Evolutionary conservation across 2,797 vertebrate species (phyloP).

Genomic region (Hoplostethus atlanticus): DNA sequence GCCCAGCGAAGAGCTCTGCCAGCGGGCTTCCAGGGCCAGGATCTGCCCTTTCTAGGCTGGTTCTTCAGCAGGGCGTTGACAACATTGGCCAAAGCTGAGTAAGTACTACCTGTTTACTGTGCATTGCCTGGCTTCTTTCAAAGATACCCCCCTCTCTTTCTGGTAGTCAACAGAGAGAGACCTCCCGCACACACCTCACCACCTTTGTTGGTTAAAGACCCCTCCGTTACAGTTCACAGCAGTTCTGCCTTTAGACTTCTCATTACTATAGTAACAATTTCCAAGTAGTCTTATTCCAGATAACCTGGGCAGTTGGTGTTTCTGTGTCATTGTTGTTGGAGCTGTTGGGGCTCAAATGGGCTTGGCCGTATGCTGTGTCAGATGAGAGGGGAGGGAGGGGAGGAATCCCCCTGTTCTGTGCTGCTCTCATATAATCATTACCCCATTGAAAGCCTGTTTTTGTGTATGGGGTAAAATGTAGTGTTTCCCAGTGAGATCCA

Average conservation of each 20-base stretch:
- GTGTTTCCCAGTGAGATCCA: slow-evolving; percentile 9
- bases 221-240: slow-evolving; percentile 57
- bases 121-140: slow-evolving; percentile 28
- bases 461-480: slow-evolving; percentile 30
- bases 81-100: slow-evolving; percentile 94
- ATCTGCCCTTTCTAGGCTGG: slow-evolving; percentile 98
- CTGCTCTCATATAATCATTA: slow-evolving; percentile 25
- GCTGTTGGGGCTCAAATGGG: slow-evolving; percentile 59
- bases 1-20: slow-evolving; percentile 90
- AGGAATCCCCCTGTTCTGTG: slow-evolving; percentile 59
- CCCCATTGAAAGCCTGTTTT: slow-evolving; percentile 28
- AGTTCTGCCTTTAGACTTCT: slow-evolving; percentile 40
- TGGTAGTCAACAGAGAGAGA: slow-evolving; percentile 24
- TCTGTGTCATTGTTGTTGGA: slow-evolving; percentile 59
- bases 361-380: slow-evolving; percentile 73
- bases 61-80: slow-evolving; percentile 95
- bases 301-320: slow-evolving; percentile 58
- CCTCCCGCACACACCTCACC: slow-evolving; percentile 48
- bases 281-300: slow-evolving; percentile 63
- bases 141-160: slow-evolving; percentile 30
- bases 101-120: slow-evolving; percentile 84
- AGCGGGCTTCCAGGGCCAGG: slow-evolving; percentile 93
- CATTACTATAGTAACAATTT: slow-evolving; percentile 64
- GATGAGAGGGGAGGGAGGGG: slow-evolving; percentile 51
- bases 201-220: slow-evolving; percentile 59